A percentile compares a stretch with the other conserved stretches of the same genome.
These are phyloP conservation scores for Apis laboriosa DNA, from an alignment of 1,140 invertebrate genomes.

Conservation along the genomic window DNA sequence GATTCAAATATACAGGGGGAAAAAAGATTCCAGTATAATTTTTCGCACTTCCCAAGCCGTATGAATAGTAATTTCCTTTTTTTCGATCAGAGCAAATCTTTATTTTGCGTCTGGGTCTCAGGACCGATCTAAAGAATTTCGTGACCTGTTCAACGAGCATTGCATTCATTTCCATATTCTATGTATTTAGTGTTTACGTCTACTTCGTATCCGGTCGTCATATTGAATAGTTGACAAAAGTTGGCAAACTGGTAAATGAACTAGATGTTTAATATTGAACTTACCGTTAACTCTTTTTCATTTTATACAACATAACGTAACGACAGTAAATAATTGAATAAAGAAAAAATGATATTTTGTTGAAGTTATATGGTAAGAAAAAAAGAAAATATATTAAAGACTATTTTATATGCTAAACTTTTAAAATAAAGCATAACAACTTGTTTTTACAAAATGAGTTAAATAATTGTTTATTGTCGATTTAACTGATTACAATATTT, in stretches of 20 bases:
- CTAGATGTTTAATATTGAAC: slow-evolving; percentile 46
- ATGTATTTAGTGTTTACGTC: slow-evolving; percentile 55
- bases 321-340: slow-evolving; percentile 17
- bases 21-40: slow-evolving; percentile 37
- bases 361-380: neutral
- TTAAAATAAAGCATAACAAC: neutral
- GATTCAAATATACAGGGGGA: slow-evolving; percentile 7
- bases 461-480: neutral
- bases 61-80: slow-evolving; percentile 20
- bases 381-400: neutral
- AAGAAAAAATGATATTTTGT: slow-evolving; percentile 11
- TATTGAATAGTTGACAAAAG: slow-evolving; percentile 36
- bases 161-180: slow-evolving; percentile 53
- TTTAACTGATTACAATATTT: too few relatives aligned
- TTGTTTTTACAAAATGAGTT: neutral
- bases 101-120: slow-evolving; percentile 21
- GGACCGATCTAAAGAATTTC: slow-evolving; percentile 38
- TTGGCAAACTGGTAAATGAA: slow-evolving; percentile 42
- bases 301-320: slow-evolving; percentile 22
- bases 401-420: neutral
- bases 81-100: slow-evolving; percentile 2
- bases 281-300: slow-evolving; percentile 37
- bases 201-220: slow-evolving; percentile 46
- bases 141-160: slow-evolving; percentile 46
- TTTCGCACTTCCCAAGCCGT: slow-evolving; percentile 46